Evolutionary conservation across 2,797 vertebrate species (phyloP).

Genomic region (Notamacropus eugenii): DNA sequence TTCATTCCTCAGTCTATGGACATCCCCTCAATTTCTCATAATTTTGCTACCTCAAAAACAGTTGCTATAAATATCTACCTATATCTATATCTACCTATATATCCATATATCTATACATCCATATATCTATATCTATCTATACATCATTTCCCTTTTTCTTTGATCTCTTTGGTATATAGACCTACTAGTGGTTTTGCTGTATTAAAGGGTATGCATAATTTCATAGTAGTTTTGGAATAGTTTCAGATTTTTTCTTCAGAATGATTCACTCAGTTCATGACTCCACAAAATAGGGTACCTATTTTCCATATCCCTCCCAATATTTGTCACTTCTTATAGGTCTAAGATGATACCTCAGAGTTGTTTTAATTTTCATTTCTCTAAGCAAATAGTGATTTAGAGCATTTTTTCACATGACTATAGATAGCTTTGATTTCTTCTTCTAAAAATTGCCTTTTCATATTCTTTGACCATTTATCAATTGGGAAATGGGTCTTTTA

Average conservation of each 20-base stretch:
- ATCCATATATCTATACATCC: no score
- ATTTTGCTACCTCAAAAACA: not conserved
- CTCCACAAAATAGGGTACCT: not conserved
- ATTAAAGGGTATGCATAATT: not conserved
- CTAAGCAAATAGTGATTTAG: not conserved
- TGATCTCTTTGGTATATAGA: not conserved
- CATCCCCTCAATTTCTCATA: not conserved
- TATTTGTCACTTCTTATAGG: not conserved
- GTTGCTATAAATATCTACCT: not conserved
- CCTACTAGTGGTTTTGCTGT: not conserved
- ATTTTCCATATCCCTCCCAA: not conserved
- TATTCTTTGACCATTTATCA: no score
- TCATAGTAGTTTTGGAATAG: not conserved
- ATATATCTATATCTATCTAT: no score
- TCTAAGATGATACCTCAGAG: not conserved
- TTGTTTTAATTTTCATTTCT: not conserved
- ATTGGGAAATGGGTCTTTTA: no score
- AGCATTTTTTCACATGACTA: not conserved
- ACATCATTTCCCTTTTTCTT: not conserved
- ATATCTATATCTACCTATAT: no score
- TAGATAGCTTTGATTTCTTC: not conserved
- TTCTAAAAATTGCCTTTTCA: no score
- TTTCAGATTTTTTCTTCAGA: not conserved
- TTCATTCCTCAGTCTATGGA: not conserved
- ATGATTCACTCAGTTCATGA: not conserved